phyloP scores from a whole-genome alignment of 2,113 vertebrate species.

The Echinops telfairi region DNA sequence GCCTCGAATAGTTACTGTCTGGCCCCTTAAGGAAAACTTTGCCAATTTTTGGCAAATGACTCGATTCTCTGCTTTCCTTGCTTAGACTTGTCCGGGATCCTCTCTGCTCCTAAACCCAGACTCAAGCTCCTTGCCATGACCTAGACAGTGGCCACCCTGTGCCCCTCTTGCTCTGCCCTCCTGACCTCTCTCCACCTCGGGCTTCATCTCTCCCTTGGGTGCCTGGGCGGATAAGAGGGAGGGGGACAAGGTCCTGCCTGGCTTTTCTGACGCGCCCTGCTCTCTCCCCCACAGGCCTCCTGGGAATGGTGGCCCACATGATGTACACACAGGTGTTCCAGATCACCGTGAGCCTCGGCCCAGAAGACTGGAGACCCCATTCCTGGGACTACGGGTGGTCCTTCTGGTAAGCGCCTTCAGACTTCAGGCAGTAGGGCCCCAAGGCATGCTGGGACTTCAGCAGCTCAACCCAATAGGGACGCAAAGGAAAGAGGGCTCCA shows the following conservation, averaged over 20 bases:
- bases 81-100: neutral
- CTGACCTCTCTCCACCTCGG: neutral
- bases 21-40: neutral
- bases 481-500: neutral
- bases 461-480: neutral
- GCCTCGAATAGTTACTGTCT: neutral
- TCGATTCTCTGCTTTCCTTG: neutral
- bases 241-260: neutral
- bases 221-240: neutral
- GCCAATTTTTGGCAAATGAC: fast-evolving
- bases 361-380: slow-evolving; percentile 98
- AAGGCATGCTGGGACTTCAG: neutral
- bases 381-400: slow-evolving; percentile 99
- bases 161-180: neutral
- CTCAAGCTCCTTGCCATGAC: neutral
- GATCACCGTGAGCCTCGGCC: slow-evolving; percentile 97
- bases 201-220: neutral
- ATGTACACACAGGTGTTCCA: slow-evolving; percentile 99
- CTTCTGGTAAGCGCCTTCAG: slow-evolving; percentile 92
- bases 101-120: neutral
- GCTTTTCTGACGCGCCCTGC: slow-evolving; percentile 44
- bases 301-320: slow-evolving; percentile 99
- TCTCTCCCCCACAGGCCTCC: slow-evolving; percentile 89
- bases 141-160: neutral
- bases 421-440: neutral